Evolutionary conservation across 1,140 invertebrate species (phyloP).

Genomic region (Schlechtendalia chinensis): DNA sequence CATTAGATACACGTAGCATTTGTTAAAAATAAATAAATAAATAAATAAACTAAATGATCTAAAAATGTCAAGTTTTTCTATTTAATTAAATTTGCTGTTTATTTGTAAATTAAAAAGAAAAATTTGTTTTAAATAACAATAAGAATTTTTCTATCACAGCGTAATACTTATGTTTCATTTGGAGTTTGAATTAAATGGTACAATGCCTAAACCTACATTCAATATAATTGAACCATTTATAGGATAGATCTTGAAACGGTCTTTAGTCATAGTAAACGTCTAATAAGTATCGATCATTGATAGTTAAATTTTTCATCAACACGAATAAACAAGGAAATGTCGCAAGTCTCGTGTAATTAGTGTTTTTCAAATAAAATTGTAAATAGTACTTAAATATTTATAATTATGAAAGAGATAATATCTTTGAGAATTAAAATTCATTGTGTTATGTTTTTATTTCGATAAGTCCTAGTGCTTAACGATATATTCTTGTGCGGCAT

Average conservation of each 20-base stretch:
- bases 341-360: no score
- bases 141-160: no score
- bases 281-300: neutral
- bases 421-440: no score
- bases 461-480: neutral
- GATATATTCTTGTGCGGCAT: neutral
- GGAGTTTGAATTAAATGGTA: neutral
- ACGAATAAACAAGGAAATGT: neutral
- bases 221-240: neutral
- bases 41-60: no score
- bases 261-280: neutral
- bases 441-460: no score
- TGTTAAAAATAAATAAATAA: no score
- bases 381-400: no score
- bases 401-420: no score
- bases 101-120: neutral
- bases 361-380: no score
- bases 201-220: neutral
- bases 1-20: no score
- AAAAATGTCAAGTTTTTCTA: no score
- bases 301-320: neutral
- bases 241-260: neutral
- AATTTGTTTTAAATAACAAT: slow-evolving; percentile 2
- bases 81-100: no score
- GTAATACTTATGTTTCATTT: neutral